These are phyloP conservation scores for Rhinoderma darwinii DNA, from an alignment of 2,113 vertebrate species.

Conservation along the genomic window DNA sequence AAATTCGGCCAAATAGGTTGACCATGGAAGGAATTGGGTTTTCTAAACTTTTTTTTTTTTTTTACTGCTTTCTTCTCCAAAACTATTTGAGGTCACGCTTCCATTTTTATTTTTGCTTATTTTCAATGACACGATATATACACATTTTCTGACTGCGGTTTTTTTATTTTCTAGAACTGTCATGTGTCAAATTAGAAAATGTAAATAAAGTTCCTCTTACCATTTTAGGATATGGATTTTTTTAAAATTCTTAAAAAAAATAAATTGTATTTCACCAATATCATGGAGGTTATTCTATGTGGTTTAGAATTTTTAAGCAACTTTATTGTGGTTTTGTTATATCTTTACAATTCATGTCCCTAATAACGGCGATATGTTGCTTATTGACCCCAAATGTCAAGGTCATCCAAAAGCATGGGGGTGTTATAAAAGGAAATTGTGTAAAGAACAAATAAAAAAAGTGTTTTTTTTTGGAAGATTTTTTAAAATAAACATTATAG, in stretches of 20 bases:
- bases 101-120: conserved; percentile 66
- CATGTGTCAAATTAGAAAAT: conserved; percentile 36
- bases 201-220: conserved; percentile 26
- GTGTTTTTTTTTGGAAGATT: neutral
- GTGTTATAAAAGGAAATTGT: neutral
- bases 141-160: conserved; percentile 36
- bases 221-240: conserved; percentile 6
- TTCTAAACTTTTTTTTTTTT: conserved; percentile 64
- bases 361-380: neutral
- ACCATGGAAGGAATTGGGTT: conserved; percentile 75
- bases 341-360: neutral
- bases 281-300: neutral
- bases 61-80: conserved; percentile 50
- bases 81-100: conserved; percentile 70
- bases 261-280: neutral
- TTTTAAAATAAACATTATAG: neutral
- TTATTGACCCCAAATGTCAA: neutral
- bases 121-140: conserved; percentile 67
- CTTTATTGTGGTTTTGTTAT: neutral
- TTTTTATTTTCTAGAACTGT: conserved; percentile 31
- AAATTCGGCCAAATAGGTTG: conserved; percentile 77
- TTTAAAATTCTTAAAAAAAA: too few relatives aligned
- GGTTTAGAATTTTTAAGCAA: neutral
- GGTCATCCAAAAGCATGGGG: neutral
- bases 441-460: neutral